Conservation (phyloP, 2,797 vertebrate species). For the Onychomys torridus region DNA sequence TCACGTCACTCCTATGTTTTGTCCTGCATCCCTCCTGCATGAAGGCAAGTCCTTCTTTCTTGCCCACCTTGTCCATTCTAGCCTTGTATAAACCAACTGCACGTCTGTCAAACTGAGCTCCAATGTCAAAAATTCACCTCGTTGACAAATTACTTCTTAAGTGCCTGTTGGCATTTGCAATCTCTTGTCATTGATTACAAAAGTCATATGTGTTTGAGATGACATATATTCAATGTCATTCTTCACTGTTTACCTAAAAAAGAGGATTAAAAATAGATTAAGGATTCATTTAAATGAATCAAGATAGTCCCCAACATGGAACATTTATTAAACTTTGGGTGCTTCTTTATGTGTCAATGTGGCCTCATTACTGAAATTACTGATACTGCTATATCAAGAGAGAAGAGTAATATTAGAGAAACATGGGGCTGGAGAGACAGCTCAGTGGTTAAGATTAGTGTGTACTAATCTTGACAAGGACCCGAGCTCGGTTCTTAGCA, state of each 20-base stretch:
- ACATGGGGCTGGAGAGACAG: neutral
- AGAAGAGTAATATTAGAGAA: neutral
- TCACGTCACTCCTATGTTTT: neutral
- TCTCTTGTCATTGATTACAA: neutral
- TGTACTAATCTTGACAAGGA: neutral
- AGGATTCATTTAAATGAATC: conserved; percentile 38
- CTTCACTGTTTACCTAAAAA: neutral
- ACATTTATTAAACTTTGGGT: conserved; percentile 19
- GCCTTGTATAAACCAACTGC: neutral
- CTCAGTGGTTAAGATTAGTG: neutral
- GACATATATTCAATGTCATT: neutral
- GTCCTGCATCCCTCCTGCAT: neutral
- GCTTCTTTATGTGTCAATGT: neutral
- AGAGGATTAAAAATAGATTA: neutral
- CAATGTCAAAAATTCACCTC: neutral
- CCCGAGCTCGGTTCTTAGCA: neutral
- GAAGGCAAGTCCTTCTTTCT: neutral
- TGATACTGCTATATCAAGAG: neutral
- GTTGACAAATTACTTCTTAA: neutral
- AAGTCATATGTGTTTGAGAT: conserved; percentile 8
- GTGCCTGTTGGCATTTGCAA: neutral
- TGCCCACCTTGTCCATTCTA: neutral
- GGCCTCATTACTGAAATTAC: neutral
- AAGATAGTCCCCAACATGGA: neutral
- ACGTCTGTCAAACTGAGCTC: neutral